Conservation (phyloP, 2,113 vertebrate genomes). For the Caranx ignobilis region DNA sequence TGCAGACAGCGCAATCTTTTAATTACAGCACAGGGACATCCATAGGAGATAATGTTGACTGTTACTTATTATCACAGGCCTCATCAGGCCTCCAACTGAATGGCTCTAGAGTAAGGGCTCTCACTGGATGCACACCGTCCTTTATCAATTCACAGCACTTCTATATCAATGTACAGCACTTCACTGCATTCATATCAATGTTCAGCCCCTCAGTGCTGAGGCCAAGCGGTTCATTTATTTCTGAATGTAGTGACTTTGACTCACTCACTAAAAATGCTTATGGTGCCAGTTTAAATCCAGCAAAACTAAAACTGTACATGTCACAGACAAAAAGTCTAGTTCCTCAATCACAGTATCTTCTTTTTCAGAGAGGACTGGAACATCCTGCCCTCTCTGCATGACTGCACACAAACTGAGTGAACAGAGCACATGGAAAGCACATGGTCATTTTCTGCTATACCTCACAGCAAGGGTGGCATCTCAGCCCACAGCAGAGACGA, state of each 20-base stretch:
- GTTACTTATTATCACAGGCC: conserved; percentile 40
- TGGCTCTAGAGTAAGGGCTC: conserved; percentile 55
- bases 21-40: conserved; percentile 52
- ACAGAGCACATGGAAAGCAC: conserved; percentile 21
- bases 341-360: conserved; percentile 4
- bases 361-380: neutral
- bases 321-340: neutral
- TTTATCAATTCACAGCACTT: conserved; percentile 31
- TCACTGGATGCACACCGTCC: conserved; percentile 33
- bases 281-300: neutral
- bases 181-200: neutral
- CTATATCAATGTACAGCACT: conserved; percentile 24
- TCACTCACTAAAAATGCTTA: neutral
- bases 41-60: conserved; percentile 32
- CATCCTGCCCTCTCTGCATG: neutral
- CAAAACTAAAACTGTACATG: neutral
- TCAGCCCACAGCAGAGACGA: neutral
- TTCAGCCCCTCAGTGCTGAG: conserved; percentile 19
- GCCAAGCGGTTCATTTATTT: conserved; percentile 17
- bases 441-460: neutral
- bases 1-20: conserved; percentile 51
- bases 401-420: neutral
- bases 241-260: neutral
- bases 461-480: neutral
- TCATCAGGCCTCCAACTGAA: conserved; percentile 33